These are phyloP conservation scores for Phthorimaea operculella DNA, from an alignment of 1,140 invertebrate species.

Conservation along the genomic window DNA sequence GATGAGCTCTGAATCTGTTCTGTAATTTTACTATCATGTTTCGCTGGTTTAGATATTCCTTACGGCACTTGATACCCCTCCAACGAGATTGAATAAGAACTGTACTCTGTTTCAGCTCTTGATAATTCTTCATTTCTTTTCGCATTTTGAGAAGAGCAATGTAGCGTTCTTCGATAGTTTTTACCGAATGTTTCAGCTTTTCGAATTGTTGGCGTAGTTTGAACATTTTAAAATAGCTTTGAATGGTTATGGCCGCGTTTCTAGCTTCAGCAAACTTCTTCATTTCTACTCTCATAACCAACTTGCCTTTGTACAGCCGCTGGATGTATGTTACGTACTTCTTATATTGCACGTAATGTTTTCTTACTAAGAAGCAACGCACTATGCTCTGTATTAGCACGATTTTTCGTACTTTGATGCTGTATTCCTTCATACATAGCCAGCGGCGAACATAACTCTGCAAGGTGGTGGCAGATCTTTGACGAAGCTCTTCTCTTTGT, in stretches of 20 bases:
- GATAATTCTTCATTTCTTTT: constrained; percentile 49
- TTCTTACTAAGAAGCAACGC: constrained; percentile 32
- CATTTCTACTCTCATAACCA: constrained; percentile 41
- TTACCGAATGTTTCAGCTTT: constrained; percentile 30
- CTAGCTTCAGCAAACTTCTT: constrained; percentile 32
- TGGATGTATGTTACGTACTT: constrained; percentile 52
- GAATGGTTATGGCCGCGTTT: constrained; percentile 45
- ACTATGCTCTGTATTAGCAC: constrained; percentile 38
- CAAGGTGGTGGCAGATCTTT: constrained; percentile 36
- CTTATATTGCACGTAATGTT: constrained; percentile 38
- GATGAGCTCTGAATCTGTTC: constrained; percentile 48
- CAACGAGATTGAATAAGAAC: constrained; percentile 56
- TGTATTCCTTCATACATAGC: constrained; percentile 39
- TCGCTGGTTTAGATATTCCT: constrained; percentile 37
- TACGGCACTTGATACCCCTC: constrained; percentile 34
- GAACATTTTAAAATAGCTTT: constrained; percentile 57
- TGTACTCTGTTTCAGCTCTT: constrained; percentile 28
- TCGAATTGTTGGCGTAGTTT: constrained; percentile 29
- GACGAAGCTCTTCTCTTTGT: constrained; percentile 24
- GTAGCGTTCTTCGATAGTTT: constrained; percentile 43
- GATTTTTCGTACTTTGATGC: constrained; percentile 27
- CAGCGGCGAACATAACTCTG: constrained; percentile 63
- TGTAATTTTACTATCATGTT: constrained; percentile 51
- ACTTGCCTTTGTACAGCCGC: constrained; percentile 54
- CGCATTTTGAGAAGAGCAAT: constrained; percentile 51